phyloP scores from a whole-genome alignment of 2,888 invertebrate species.

The Oithona nana region DNA sequence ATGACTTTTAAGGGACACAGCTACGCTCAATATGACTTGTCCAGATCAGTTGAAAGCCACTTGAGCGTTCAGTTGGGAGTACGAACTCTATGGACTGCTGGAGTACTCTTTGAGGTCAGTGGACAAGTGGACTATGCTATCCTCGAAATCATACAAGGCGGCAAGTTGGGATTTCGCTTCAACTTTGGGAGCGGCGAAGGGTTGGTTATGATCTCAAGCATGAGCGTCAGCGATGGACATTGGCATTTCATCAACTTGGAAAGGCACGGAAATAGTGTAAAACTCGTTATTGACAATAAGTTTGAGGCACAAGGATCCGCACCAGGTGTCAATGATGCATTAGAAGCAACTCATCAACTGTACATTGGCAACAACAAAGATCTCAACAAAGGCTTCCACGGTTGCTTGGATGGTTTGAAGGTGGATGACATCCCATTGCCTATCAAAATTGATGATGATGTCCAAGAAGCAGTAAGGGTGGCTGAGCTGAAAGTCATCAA shows the following conservation, averaged over 20 bases:
- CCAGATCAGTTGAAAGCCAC: constrained; percentile 37
- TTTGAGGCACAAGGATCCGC: constrained; percentile 53
- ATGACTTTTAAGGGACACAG: constrained; percentile 62
- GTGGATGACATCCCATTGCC: constrained; percentile 56
- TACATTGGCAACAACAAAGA: constrained; percentile 37
- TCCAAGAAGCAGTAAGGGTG: constrained; percentile 15
- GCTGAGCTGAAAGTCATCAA: constrained; percentile 42
- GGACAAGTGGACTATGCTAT: constrained; percentile 76
- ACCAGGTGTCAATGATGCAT: constrained; percentile 56
- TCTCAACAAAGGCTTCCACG: constrained; percentile 65
- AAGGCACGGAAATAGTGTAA: constrained; percentile 56
- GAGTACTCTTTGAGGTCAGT: constrained; percentile 61
- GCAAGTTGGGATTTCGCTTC: constrained; percentile 69
- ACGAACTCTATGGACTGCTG: constrained; percentile 60
- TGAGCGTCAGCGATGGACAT: constrained; percentile 59
- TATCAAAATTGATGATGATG: constrained; percentile 40
- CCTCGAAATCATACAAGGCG: constrained; percentile 57
- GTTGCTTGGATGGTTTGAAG: constrained; percentile 71
- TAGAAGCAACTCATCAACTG: constrained; percentile 38
- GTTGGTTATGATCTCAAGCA: constrained; percentile 50
- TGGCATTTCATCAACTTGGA: constrained; percentile 63
- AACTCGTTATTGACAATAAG: constrained; percentile 54
- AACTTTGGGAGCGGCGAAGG: constrained; percentile 83
- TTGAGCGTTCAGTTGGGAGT: constrained; percentile 55
- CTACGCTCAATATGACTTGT: constrained; percentile 49